Base-by-base conservation (phyloP, 2,888 invertebrate genomes). In the Heliothis peltigera region DNA sequence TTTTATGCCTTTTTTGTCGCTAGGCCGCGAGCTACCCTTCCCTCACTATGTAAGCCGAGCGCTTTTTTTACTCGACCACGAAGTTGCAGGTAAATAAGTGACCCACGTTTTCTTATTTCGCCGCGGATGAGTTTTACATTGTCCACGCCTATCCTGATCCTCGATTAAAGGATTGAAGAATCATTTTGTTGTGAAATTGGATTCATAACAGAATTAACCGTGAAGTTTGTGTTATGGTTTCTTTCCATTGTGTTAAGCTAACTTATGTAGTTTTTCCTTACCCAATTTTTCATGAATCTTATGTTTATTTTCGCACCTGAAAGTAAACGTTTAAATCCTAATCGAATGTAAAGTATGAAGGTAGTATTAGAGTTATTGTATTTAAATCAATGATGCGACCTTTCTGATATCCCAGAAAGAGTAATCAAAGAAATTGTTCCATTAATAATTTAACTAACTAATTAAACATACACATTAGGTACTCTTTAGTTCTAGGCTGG, bases 1-100 rank as follows among this genome's bases (percentile, higher is more conserved):
- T 85, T 85, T 92, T 91, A 88, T 91, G 83, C 85, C 82, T 91
- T 93, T 93, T 94, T 94, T 93, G 90, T 91, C 83, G 91, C 91
- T 88, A 83, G 88, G 91, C 79, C 76, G 84, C 85, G 91, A 89
- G 88, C 84, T 85, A 79, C 81, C 79, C 79, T 80, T 79, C 65
- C 69, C 58, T 70, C 64, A 44, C 75, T 89, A 88, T 89, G 87
- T 90, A 84, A 79, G 77, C 64, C 82, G 77, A 82, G 84, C 81
- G 80, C 79, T 82, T 89, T 86, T 88, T 91, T 91, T 90, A 87
- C 90, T 91, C 89, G 87, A 82, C 80, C 83, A 84, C 84, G 81
- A 84, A 83, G 87, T 72, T 89, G 90, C 92, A 93, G 92, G 94
- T 94, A 93, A 89, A 92, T 92, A 89, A 39, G 81, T 83, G 87